Conservation (phyloP, 2,888 invertebrate genomes). For the Buathra laborator region DNA sequence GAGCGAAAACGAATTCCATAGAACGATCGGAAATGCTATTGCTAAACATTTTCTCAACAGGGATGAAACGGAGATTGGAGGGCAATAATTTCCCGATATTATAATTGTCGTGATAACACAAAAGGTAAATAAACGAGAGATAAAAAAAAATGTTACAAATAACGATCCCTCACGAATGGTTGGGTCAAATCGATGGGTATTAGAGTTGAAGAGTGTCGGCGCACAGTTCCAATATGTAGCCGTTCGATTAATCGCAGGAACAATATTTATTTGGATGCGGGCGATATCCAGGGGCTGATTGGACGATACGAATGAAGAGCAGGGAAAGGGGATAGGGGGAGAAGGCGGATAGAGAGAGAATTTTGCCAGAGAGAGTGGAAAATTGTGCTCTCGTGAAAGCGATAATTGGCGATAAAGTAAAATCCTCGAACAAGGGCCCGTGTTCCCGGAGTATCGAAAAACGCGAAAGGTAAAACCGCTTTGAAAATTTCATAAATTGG, state of each 20-base stretch:
- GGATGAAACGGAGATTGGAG: no score
- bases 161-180: not conserved
- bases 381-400: slow-evolving; percentile 46
- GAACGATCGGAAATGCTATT: no score
- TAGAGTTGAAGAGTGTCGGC: not conserved
- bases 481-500: slow-evolving; percentile 44
- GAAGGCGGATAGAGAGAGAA: no score
- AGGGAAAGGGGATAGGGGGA: not conserved
- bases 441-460: slow-evolving; percentile 3
- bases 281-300: slow-evolving; percentile 50
- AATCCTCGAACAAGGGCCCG: slow-evolving; percentile 23
- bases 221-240: not conserved
- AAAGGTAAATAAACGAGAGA: not conserved
- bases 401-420: slow-evolving; percentile 51
- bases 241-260: slow-evolving; percentile 36
- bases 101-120: no score
- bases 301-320: slow-evolving; percentile 41
- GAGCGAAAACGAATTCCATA: no score
- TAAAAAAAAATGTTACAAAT: not conserved
- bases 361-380: slow-evolving; percentile 7
- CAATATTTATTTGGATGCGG: slow-evolving; percentile 46
- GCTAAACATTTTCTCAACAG: no score
- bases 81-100: no score
- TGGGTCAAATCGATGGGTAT: not conserved
- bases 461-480: slow-evolving; percentile 29